Evolutionary conservation across 2,797 vertebrate species (phyloP), one percentile per base, ranked within the genome.

Genomic region (Petrocephalus schoutedeni): DNA sequence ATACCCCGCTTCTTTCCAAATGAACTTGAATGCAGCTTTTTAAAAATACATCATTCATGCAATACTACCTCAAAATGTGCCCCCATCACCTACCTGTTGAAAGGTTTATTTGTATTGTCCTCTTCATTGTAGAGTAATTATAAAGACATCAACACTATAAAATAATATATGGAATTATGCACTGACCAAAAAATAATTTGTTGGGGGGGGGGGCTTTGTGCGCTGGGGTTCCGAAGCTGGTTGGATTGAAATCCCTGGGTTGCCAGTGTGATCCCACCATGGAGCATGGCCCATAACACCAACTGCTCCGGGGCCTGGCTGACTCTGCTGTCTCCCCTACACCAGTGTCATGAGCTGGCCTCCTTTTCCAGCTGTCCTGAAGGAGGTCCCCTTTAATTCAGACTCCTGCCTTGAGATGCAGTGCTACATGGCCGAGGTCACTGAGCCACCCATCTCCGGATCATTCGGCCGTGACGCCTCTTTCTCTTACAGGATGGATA

Each of bases 401-500:
- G 71, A 77, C 16, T 45, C 32, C 7, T 16, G 16, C 71, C 71
- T 19, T 8, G 59, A 64, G 21, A 23, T 23, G 6, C 59, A 2
- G 0, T 0, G 6, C 14, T 77, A n/a, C 14, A 14, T 77, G 19
- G 14, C 16, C 14, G 2, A 9, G 14, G 16, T 23, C 41, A 45
- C 41, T 45, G 41, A 45, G 41, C 41, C 4, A 4, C 41, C 41
- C 41, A 4, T 45, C 32, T 41, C 32, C 14, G 23, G 61, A 71
- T 2, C 28, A 32, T 4, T 32, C 10, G 23, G 71, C 71, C 19
- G 14, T 3, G 36, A 32, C 41, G 1, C 36, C 28, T 56, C 57
- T 57, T 61, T 88, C 87, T 94, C 92, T 71, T 92, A 87, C 95
- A 99, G 98, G 98, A 99, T 0, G 98, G 98, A 91, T 99, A 98